These are phyloP conservation scores for Leucoptera coffeella DNA, from an alignment of 2,888 invertebrate genomes.

Conservation along the genomic window DNA sequence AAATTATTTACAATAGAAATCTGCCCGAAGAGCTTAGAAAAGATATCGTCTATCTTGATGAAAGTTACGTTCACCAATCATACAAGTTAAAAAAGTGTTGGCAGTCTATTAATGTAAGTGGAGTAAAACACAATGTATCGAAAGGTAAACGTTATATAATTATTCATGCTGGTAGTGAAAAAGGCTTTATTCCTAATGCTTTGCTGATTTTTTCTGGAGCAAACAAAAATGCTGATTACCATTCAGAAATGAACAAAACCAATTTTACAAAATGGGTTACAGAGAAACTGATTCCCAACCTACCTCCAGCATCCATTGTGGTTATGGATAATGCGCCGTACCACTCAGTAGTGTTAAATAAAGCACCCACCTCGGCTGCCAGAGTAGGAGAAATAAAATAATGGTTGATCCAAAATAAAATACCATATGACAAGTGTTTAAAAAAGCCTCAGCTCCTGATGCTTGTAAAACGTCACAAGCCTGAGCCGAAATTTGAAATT, in stretches of 20 bases:
- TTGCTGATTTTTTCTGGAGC: not conserved
- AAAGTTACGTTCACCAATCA: conserved; percentile 10
- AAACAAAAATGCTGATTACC: conserved; percentile 1
- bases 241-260: conserved; percentile 2
- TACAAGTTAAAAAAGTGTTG: conserved; percentile 9
- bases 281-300: conserved; percentile 2
- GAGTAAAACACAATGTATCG: conserved; percentile 6
- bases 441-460: conserved; percentile 2
- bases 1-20: conserved; percentile 6
- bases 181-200: conserved; percentile 4
- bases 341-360: conserved; percentile 1
- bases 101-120: conserved; percentile 6
- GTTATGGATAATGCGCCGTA: conserved; percentile 3
- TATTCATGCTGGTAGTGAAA: conserved; percentile 9
- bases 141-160: conserved; percentile 9
- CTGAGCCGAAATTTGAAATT: conserved; percentile 2
- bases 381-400: not conserved
- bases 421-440: not conserved
- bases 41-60: conserved; percentile 11
- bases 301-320: conserved; percentile 1
- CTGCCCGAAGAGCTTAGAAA: conserved; percentile 8
- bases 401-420: conserved; percentile 1
- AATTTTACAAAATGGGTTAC: conserved; percentile 3
- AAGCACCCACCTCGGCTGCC: not conserved
- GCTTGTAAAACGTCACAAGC: conserved; percentile 2